Percentiles rank a stretch among this genome's conserved stretches.
These are phyloP conservation scores for Sitophilus oryzae DNA, from an alignment of 1,140 invertebrate species.

Conservation along the genomic window DNA sequence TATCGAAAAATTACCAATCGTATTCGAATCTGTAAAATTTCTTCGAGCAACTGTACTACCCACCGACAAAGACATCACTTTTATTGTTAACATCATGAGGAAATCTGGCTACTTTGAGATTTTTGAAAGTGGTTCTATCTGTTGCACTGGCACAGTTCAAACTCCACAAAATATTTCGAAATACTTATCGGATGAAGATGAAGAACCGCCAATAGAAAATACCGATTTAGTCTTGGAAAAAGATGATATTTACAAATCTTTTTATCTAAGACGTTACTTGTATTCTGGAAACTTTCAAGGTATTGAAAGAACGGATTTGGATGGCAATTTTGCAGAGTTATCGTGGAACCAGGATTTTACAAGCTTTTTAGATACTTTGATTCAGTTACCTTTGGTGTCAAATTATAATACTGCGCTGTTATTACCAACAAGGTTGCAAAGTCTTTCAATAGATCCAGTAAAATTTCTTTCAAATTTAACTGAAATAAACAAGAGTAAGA, in stretches of 20 bases:
- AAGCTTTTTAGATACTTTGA: constrained; percentile 87
- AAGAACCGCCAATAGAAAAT: constrained; percentile 41
- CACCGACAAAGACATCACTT: constrained; percentile 71
- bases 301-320: constrained; percentile 59
- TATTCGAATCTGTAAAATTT: constrained; percentile 83
- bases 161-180: constrained; percentile 56
- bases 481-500: constrained; percentile 26
- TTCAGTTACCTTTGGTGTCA: constrained; percentile 81
- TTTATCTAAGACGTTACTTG: constrained; percentile 87
- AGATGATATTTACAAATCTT: constrained; percentile 87
- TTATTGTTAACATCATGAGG: constrained; percentile 81
- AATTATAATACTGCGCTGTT: constrained; percentile 68
- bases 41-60: constrained; percentile 86
- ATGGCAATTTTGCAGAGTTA: constrained; percentile 58
- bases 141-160: constrained; percentile 69
- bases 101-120: constrained; percentile 88
- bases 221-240: constrained; percentile 55
- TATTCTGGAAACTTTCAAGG: constrained; percentile 84
- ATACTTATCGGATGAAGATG: constrained; percentile 50
- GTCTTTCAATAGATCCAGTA: constrained; percentile 71
- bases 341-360: constrained; percentile 86
- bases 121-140: constrained; percentile 76
- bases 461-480: constrained; percentile 51
- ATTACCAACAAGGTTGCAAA: constrained; percentile 79
- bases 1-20: constrained; percentile 71